Conservation (phyloP, 2,113 vertebrate species). For the Corythornis madagascariensis region DNA sequence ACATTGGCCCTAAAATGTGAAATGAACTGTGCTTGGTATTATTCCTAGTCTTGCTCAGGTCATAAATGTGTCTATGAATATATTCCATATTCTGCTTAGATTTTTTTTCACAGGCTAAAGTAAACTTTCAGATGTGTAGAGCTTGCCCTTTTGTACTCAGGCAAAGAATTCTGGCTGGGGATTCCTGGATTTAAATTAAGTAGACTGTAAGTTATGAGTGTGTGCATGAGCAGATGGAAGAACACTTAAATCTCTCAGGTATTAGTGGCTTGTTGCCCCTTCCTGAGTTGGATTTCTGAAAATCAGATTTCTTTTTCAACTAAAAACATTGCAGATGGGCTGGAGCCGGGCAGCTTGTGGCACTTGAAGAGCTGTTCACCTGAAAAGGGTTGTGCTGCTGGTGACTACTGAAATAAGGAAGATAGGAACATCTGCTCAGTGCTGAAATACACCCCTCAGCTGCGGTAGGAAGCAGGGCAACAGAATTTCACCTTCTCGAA, state of each 20-base stretch:
- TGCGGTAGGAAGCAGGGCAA: background rate
- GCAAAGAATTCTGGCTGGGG: background rate
- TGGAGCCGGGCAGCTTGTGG: no score
- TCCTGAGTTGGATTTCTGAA: background rate
- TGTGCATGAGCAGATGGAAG: background rate
- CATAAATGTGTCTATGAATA: background rate
- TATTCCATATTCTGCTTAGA: accelerated
- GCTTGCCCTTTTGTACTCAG: background rate
- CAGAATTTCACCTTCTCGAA: background rate
- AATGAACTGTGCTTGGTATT: background rate
- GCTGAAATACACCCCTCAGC: background rate
- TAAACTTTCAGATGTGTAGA: background rate
- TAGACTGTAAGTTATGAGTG: accelerated
- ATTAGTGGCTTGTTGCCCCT: background rate
- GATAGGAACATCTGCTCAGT: background rate
- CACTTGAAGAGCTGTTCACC: background rate
- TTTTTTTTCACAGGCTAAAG: background rate
- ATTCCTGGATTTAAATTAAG: background rate
- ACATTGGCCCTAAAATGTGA: background rate
- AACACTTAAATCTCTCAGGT: accelerated
- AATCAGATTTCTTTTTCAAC: background rate
- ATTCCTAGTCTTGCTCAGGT: background rate
- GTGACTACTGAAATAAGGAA: background rate
- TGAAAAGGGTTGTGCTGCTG: background rate
- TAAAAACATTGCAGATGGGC: accelerated